A percentile compares a stretch with the other conserved stretches of the same genome.
Conservation (phyloP, 2,888 invertebrate genomes). For the Globia sparganii region DNA sequence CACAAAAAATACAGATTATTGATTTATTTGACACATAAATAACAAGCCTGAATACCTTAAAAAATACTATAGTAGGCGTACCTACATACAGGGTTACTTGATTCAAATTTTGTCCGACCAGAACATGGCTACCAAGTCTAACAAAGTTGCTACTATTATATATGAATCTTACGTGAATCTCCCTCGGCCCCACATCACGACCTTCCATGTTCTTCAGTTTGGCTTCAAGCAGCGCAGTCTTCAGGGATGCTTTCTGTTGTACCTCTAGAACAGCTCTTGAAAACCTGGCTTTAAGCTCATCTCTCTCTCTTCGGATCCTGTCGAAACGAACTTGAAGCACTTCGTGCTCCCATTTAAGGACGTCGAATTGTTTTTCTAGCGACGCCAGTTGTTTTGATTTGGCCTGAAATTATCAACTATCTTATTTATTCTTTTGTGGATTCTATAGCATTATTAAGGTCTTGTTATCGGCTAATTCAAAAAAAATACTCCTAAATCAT, state of each 20-base stretch:
- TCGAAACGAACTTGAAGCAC: constrained; percentile 94
- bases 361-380: constrained; percentile 90
- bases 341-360: constrained; percentile 92
- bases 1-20: neutral
- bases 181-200: constrained; percentile 90
- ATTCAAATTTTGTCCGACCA: too few relatives aligned
- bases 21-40: neutral
- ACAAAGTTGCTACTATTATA: too few relatives aligned
- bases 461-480: neutral
- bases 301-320: constrained; percentile 93
- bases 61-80: neutral
- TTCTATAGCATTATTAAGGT: neutral
- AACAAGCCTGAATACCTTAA: neutral
- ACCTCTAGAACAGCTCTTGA: constrained; percentile 96
- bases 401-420: constrained; percentile 76
- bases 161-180: constrained; percentile 89
- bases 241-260: constrained; percentile 96
- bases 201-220: constrained; percentile 93
- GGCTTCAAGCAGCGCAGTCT: constrained; percentile 95
- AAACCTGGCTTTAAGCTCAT: constrained; percentile 94
- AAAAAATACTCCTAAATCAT: neutral
- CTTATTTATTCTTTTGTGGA: neutral
- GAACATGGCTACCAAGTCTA: neutral
- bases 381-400: constrained; percentile 89
- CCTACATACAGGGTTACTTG: neutral